Evolutionary conservation across 2,888 invertebrate genomes (phyloP).

Genomic region (Pyrochroa serraticornis): DNA sequence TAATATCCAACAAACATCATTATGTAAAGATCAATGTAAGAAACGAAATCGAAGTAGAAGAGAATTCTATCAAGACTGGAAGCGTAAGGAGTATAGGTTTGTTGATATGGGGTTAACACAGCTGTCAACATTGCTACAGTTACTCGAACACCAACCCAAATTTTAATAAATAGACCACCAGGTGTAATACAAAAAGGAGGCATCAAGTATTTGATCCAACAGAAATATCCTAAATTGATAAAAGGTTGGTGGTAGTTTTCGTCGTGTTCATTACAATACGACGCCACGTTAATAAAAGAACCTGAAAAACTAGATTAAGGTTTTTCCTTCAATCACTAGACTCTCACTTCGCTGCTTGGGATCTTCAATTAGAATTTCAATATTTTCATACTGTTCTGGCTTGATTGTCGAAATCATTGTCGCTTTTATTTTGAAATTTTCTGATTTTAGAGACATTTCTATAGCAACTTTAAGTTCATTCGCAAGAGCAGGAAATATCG

Average conservation of each 20-base stretch:
- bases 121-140: slow-evolving; percentile 22
- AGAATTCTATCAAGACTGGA: slow-evolving; percentile 14
- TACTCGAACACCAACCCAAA: slow-evolving; percentile 38
- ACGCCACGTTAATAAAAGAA: slow-evolving; percentile 21
- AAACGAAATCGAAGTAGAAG: slow-evolving; percentile 57
- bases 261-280: slow-evolving; percentile 5
- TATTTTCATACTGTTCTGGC: too few species aligned
- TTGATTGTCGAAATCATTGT: too few species aligned
- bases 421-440: background rate
- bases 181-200: slow-evolving; percentile 46
- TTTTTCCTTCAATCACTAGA: background rate
- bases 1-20: slow-evolving; percentile 63
- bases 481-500: background rate
- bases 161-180: slow-evolving; percentile 40
- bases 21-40: slow-evolving; percentile 61
- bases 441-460: slow-evolving; percentile 1
- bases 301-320: slow-evolving; percentile 19
- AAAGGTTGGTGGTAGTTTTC: slow-evolving; percentile 10
- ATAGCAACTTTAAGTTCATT: background rate
- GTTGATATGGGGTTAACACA: slow-evolving; percentile 32
- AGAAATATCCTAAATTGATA: slow-evolving; percentile 36
- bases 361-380: too few species aligned
- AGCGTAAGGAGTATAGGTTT: slow-evolving; percentile 28
- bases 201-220: slow-evolving; percentile 40
- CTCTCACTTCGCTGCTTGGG: background rate